Evolutionary conservation across 37 sponge, comb jelly and placozoan genomes (phyloP), one percentile per base, ranked within the genome.

Genomic region (Haliclona indistincta): DNA sequence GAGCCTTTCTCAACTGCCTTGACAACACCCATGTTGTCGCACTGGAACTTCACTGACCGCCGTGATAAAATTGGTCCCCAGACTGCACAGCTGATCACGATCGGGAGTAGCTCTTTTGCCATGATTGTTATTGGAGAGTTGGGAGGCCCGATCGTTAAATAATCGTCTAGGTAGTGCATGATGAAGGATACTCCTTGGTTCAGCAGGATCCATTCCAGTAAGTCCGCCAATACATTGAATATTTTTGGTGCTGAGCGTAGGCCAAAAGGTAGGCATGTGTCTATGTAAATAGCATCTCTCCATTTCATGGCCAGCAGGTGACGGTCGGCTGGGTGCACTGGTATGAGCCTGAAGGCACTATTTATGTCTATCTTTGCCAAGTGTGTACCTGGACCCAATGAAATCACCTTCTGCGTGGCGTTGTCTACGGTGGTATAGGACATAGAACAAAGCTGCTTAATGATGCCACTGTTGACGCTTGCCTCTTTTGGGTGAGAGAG

Each of bases 251-350:
- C 79, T 3, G 79, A 78, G 1, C 68, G 79, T 19, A 78, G 68
- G 3, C 79, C 68, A 38, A 78, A 78, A 7, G 79, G 79, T n/a
- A 78, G 79, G 3, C 68, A 63, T 1, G 79, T 68, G 35, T 78
- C 79, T 11, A 78, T 36, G 58, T 37, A 78, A 22, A 40, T 38
- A 15, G 5, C 56, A 1, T 68, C 68, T 28, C 67, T 8, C 79
- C 79, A 78, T 3, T 67, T 20, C 79, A 78, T 78, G 1, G 54
- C 79, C 43, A 78, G 51, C 34, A 66, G 56, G 13, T 22, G 56
- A 26, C 79, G 38, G 29, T 78, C 79, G 1, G 68, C 79, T 47
- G 79, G 68, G 79, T 78, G 79, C 10, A 78, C 68, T 5, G 68
- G 79, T 0, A 78, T 36, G 34, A 78, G 68, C 42, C 56, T 3